These are phyloP conservation scores for Gopherus flavomarginatus DNA, from an alignment of 2,113 vertebrate species.

Conservation along the genomic window DNA sequence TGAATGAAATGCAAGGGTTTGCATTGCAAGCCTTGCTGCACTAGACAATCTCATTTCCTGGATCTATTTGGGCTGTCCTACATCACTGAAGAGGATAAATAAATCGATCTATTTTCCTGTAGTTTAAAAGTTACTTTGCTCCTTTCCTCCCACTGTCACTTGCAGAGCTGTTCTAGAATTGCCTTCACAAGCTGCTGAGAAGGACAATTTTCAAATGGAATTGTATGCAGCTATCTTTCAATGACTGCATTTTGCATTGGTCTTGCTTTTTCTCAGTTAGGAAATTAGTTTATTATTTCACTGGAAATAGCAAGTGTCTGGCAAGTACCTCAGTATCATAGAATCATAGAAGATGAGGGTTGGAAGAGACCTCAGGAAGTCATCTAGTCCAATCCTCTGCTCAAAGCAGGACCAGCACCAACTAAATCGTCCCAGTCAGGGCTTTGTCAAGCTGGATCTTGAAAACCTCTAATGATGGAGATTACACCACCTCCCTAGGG, in stretches of 20 bases:
- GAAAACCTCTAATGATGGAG: too few relatives aligned
- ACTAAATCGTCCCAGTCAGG: too few relatives aligned
- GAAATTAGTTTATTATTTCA: background rate
- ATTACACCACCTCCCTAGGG: too few relatives aligned
- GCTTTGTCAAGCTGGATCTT: too few relatives aligned
- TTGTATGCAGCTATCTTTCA: background rate
- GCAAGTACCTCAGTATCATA: background rate
- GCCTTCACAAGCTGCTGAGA: background rate
- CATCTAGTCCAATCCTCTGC: too few relatives aligned
- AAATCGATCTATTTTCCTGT: background rate
- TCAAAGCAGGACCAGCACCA: too few relatives aligned
- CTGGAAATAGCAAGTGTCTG: background rate
- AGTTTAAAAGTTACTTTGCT: background rate
- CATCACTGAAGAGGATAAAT: background rate
- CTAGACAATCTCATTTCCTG: background rate
- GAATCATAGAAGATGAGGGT: too few relatives aligned
- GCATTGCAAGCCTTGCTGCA: background rate
- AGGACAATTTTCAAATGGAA: background rate
- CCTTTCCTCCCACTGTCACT: background rate
- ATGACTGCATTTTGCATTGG: background rate
- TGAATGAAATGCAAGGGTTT: background rate
- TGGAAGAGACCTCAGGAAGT: too few relatives aligned
- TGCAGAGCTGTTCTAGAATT: background rate
- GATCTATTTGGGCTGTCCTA: background rate
- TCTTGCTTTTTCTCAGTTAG: background rate